Conservation (phyloP, 2,888 invertebrate genomes). For the Orgyia antiqua region DNA sequence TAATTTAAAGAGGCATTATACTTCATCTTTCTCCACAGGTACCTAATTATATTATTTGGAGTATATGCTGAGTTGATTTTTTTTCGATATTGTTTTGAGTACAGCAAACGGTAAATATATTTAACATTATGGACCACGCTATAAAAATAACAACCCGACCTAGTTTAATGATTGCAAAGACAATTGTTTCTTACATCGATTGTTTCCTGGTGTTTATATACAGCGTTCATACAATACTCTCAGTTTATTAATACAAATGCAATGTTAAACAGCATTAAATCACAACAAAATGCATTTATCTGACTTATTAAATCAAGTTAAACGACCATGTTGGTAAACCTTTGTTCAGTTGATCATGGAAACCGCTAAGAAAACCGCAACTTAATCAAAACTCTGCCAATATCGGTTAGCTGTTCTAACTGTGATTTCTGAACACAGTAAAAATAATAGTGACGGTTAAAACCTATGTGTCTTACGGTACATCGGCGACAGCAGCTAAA, state of each 20-base stretch:
- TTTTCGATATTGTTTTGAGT: no score
- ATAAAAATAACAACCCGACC: slow-evolving; percentile 10
- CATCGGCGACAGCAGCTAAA: no score
- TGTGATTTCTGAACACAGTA: slow-evolving; percentile 35
- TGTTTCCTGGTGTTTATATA: slow-evolving; percentile 32
- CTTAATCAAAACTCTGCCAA: slow-evolving; percentile 14
- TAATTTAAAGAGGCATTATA: no score
- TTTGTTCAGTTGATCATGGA: slow-evolving; percentile 21
- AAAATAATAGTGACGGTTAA: slow-evolving; percentile 42
- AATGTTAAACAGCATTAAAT: slow-evolving; percentile 13
- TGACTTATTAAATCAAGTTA: slow-evolving; percentile 15
- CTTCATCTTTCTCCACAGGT: no score
- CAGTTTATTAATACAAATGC: slow-evolving; percentile 29
- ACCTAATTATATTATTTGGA: no score
- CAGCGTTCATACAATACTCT: slow-evolving; percentile 24
- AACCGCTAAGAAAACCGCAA: slow-evolving; percentile 23
- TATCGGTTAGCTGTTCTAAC: slow-evolving; percentile 36
- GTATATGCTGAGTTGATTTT: no score
- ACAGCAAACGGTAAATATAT: no score
- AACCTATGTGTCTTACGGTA: slow-evolving; percentile 40
- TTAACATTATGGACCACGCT: background rate
- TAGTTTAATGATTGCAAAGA: slow-evolving; percentile 4
- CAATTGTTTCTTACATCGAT: slow-evolving; percentile 20
- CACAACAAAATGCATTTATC: slow-evolving; percentile 15
- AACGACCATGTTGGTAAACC: slow-evolving; percentile 8